Conservation (phyloP, 1,140 invertebrate species). For the Dolichoris vasculosae region DNA sequence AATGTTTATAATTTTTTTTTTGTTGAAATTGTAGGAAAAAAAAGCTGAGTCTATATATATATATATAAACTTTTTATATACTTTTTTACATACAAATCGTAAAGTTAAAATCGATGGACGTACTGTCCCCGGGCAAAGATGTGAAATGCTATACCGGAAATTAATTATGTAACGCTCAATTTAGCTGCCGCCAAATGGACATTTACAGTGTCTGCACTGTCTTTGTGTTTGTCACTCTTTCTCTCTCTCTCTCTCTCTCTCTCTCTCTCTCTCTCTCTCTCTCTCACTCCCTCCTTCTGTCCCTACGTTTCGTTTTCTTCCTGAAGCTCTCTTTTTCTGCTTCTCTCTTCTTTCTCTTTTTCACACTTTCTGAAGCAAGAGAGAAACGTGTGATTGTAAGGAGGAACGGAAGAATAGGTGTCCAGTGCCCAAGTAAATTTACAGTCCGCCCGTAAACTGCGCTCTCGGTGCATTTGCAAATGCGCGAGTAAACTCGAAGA, state of each 20-base stretch:
- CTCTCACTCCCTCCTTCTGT: not conserved
- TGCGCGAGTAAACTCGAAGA: slow-evolving; percentile 21
- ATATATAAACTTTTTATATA: too few species aligned
- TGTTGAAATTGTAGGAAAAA: too few species aligned
- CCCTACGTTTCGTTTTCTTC: not conserved
- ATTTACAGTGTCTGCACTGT: slow-evolving; percentile 49
- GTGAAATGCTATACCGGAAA: slow-evolving; percentile 43
- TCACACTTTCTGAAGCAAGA: not conserved
- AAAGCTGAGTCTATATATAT: too few species aligned
- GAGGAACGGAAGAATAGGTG: slow-evolving; percentile 51
- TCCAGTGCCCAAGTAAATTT: slow-evolving; percentile 61
- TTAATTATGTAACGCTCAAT: slow-evolving; percentile 71
- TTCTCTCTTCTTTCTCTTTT: not conserved
- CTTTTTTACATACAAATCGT: too few species aligned
- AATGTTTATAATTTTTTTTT: too few species aligned
- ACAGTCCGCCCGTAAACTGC: slow-evolving; percentile 56
- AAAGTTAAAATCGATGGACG: too few species aligned
- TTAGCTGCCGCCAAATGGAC: slow-evolving; percentile 61
- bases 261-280: not conserved
- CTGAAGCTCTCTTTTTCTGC: not conserved
- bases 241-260: not conserved
- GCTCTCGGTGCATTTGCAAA: slow-evolving; percentile 30
- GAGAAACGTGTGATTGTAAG: not conserved
- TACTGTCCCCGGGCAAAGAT: not conserved
- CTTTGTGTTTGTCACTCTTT: not conserved